Percentiles rank a stretch among this genome's conserved stretches.
phyloP scores from a whole-genome alignment of 2,113 vertebrate genomes.

The Epinephelus fuscoguttatus region DNA sequence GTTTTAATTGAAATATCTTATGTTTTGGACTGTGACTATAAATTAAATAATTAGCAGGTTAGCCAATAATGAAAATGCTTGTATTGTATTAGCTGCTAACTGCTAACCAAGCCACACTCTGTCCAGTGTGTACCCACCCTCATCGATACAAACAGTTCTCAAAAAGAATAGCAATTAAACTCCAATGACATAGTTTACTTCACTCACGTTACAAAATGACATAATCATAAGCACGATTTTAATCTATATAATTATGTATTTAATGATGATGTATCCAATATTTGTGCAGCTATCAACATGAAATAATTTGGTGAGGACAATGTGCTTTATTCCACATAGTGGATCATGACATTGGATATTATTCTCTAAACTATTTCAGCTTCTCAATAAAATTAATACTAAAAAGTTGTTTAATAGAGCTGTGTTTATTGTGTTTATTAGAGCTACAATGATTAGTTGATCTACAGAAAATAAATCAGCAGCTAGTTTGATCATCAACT shows the following conservation, averaged over 20 bases:
- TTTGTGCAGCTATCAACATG: too few relatives aligned
- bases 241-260: too few relatives aligned
- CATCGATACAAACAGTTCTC: not conserved
- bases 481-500: too few relatives aligned
- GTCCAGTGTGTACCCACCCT: not conserved
- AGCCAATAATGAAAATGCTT: not conserved
- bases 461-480: too few relatives aligned
- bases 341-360: not conserved
- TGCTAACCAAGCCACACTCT: not conserved
- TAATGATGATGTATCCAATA: too few relatives aligned
- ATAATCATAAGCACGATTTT: too few relatives aligned
- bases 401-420: not conserved
- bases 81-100: too few relatives aligned
- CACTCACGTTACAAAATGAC: not conserved
- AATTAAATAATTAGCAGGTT: not conserved
- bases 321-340: too few relatives aligned
- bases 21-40: not conserved
- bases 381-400: too few relatives aligned
- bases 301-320: too few relatives aligned
- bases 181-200: not conserved
- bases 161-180: not conserved
- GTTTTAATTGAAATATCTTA: not conserved
- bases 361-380: not conserved
- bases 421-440: too few relatives aligned
- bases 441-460: too few relatives aligned